Conservation (phyloP, 1,140 invertebrate genomes). For the Papilio machaon region DNA sequence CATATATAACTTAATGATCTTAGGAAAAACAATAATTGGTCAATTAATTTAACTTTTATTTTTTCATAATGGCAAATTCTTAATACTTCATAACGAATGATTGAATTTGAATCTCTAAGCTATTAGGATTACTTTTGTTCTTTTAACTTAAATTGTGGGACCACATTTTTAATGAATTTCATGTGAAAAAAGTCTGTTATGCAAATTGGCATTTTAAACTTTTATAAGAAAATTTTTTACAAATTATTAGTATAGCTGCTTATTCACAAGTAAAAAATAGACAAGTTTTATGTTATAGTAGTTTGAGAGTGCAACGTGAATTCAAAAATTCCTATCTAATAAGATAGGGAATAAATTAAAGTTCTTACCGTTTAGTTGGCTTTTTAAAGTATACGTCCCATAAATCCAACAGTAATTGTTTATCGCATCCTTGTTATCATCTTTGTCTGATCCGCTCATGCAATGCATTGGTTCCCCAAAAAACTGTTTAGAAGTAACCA, state of each 20-base stretch:
- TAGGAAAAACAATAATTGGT: constrained; percentile 82
- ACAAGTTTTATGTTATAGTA: background rate
- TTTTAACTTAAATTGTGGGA: background rate
- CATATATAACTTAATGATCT: too few species aligned
- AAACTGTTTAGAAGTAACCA: constrained; percentile 88
- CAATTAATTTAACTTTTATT: background rate
- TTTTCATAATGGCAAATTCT: constrained; percentile 18
- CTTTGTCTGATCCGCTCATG: constrained; percentile 76
- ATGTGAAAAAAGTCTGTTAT: background rate
- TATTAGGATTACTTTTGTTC: background rate
- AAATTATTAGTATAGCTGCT: too few species aligned
- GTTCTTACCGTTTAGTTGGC: constrained; percentile 12
- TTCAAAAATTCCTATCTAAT: too few species aligned
- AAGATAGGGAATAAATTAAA: background rate
- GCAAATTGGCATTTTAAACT: background rate
- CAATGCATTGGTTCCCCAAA: constrained; percentile 88
- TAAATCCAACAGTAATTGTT: constrained; percentile 44
- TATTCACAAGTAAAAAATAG: too few species aligned
- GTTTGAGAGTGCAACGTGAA: background rate
- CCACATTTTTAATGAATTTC: background rate
- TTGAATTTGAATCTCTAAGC: background rate
- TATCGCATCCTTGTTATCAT: constrained; percentile 82
- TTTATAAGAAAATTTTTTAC: background rate
- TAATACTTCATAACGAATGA: background rate
- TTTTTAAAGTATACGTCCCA: constrained; percentile 34